phyloP scores from a whole-genome alignment of 2,113 vertebrate species.

The Emberiza fucata region DNA sequence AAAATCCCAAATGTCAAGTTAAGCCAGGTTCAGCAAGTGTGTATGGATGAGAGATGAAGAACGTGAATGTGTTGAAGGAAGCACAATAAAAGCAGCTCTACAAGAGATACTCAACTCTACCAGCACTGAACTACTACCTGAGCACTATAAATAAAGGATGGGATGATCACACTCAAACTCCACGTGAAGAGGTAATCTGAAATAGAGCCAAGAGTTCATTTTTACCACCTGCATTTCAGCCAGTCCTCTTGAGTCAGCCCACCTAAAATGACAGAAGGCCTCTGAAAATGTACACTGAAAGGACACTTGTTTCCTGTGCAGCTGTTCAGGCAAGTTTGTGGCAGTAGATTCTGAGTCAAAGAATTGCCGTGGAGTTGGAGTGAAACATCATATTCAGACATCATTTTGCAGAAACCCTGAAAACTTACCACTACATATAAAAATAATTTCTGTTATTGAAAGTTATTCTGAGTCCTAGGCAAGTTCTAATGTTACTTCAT shows the following conservation, averaged over 20 bases:
- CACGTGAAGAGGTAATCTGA: not conserved
- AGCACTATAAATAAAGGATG: not conserved
- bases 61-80: not conserved
- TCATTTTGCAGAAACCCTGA: not conserved
- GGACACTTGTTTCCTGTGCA: not conserved
- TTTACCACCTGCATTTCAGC: not conserved
- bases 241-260: not conserved
- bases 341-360: not conserved
- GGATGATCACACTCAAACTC: not conserved
- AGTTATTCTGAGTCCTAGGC: not conserved
- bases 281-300: not conserved
- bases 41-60: not conserved
- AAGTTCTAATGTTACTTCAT: not conserved
- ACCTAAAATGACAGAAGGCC: not conserved
- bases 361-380: rapidly evolving
- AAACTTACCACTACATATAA: not conserved
- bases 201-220: not conserved
- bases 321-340: not conserved
- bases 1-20: not conserved
- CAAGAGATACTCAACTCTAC: not conserved
- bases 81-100: not conserved
- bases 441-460: not conserved
- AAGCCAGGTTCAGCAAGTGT: not conserved
- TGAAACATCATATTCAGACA: not conserved
- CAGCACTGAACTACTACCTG: not conserved